A percentile compares a stretch with the other conserved stretches of the same genome.
Conservation (phyloP, 2,888 invertebrate genomes). For the Dasypolia templi region DNA sequence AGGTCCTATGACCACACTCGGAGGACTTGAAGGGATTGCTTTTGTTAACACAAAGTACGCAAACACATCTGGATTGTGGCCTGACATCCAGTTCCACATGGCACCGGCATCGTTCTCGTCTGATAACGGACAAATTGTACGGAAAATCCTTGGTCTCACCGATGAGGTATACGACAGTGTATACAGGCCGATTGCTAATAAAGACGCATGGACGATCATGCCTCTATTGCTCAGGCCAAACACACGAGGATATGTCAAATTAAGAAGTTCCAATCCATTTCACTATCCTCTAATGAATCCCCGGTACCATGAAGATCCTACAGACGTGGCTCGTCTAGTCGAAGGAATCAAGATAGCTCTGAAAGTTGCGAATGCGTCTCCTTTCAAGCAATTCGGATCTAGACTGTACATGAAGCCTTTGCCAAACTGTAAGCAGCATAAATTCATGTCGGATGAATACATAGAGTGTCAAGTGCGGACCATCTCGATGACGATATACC, state of each 20-base stretch:
- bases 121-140: conserved; percentile 93
- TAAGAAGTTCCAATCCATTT: conserved; percentile 95
- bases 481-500: conserved; percentile 97
- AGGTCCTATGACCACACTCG: conserved; percentile 96
- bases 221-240: conserved; percentile 95
- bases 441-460: conserved; percentile 95
- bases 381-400: conserved; percentile 95
- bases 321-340: conserved; percentile 94
- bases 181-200: conserved; percentile 94
- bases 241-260: conserved; percentile 94
- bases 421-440: conserved; percentile 94
- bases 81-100: conserved; percentile 98
- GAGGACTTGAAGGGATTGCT: conserved; percentile 96
- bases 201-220: conserved; percentile 96
- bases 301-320: conserved; percentile 96
- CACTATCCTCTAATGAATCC: conserved; percentile 97
- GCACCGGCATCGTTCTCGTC: conserved; percentile 96
- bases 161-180: conserved; percentile 95
- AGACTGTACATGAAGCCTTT: conserved; percentile 93
- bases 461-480: conserved; percentile 96
- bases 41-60: conserved; percentile 96
- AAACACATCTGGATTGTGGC: conserved; percentile 94
- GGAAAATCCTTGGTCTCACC: conserved; percentile 94
- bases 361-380: conserved; percentile 93
- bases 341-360: conserved; percentile 95